Base-by-base conservation (phyloP, 1,140 invertebrate species). In the Drosophila athabasca region DNA sequence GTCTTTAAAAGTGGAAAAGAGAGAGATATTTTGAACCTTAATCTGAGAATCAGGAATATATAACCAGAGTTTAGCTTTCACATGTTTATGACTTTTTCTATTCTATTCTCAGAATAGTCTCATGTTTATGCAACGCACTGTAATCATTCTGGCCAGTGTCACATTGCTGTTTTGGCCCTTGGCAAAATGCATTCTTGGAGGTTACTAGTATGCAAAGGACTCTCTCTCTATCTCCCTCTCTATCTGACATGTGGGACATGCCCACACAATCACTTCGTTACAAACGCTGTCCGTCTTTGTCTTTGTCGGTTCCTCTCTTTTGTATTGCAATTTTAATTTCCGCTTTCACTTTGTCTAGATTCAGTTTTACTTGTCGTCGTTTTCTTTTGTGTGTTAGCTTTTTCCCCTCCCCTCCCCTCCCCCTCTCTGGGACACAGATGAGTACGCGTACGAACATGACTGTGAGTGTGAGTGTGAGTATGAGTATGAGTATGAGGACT, bases 251-350 rank as follows among this genome's bases (percentile, higher is more conserved):
- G 35, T 39, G 35, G 11, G 35, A 39, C 35, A 46, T 24, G 26
- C 50, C 45, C 39, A 68, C 53, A 62, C 57, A 59, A 60, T 57
- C 70, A 62, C 57, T 87, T 74, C 74, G 87, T 87, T 85, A 82
- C 68, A 54, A 87, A 65, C 66, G 78, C 77, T 54, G 58, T 67
- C 39, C 73, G 44, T 55, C 54, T 67, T 58, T 65, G 64, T 64
- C 51, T 74, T 64, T 73, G 55, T n/a, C 19, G 44, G 13, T 43
- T 61, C 45, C 31, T 52, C 46, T 67, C 50, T 65, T 88, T 87
- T 88, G 82, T 88, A 88, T 71, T 88, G 83, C 83, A 87, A 88
- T 87, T 87, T 87, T 87, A 87, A 87, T 87, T 87, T 87, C 82
- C 82, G 82, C 82, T 88, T 88, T 87, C 75, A 87, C 82, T 87